Conservation (phyloP, 2,797 vertebrate genomes). For the Pempheris klunzingeri region DNA sequence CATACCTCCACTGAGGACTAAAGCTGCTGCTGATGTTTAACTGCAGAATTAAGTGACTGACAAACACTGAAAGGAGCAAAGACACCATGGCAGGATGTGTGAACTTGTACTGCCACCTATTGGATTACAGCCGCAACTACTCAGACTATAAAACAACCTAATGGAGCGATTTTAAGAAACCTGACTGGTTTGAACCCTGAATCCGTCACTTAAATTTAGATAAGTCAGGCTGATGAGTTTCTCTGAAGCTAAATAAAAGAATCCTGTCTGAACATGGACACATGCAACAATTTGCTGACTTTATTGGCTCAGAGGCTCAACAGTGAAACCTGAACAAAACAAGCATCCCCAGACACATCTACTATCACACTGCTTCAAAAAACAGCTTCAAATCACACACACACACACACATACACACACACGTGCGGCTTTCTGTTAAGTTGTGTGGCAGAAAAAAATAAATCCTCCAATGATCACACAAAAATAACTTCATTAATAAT, state of each 20-base stretch:
- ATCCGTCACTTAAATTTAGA: no score
- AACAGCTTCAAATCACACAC: no score
- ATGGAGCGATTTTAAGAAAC: neutral
- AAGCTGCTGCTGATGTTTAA: constrained; percentile 1
- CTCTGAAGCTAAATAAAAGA: neutral
- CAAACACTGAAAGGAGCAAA: constrained; percentile 24
- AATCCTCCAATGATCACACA: neutral
- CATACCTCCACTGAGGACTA: neutral
- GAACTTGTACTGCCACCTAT: constrained; percentile 77
- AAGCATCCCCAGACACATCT: no score
- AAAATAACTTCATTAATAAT: neutral
- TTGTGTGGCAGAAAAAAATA: neutral
- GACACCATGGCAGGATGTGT: constrained; percentile 8
- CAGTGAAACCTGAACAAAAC: no score
- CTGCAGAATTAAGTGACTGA: constrained; percentile 9
- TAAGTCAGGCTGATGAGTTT: no score
- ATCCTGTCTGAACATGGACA: neutral
- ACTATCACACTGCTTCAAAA: no score
- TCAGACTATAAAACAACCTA: no score
- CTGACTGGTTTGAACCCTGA: neutral
- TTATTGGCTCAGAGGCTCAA: neutral
- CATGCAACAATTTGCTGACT: neutral
- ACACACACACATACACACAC: neutral
- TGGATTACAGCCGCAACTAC: constrained; percentile 61
- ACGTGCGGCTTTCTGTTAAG: neutral